These are phyloP conservation scores for Lutjanus campechanus DNA, from an alignment of 2,797 vertebrate species.

Conservation along the genomic window DNA sequence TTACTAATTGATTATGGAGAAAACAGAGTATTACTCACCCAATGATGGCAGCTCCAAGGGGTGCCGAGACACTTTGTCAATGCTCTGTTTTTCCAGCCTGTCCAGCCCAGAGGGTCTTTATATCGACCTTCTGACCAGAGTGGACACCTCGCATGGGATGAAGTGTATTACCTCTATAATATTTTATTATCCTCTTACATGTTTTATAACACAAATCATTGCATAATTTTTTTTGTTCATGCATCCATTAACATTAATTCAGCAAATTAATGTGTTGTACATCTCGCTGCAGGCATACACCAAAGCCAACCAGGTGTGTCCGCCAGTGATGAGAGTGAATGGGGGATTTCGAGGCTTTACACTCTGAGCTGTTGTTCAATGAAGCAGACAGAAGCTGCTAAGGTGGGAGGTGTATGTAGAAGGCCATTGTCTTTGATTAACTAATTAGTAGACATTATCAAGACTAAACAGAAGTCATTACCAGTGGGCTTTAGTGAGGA, in stretches of 20 bases:
- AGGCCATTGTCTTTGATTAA: conserved; percentile 87
- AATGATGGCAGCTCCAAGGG: conserved; percentile 76
- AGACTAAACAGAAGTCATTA: conserved; percentile 89
- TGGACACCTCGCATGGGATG: conserved; percentile 35
- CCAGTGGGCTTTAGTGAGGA: conserved; percentile 73
- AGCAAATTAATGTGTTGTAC: conserved; percentile 69
- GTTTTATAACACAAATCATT: conserved; percentile 56
- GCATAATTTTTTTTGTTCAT: conserved; percentile 40
- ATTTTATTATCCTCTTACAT: conserved; percentile 67
- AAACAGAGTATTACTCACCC: conserved; percentile 87
- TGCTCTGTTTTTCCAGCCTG: conserved; percentile 71
- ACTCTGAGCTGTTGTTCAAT: conserved; percentile 72
- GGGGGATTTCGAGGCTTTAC: conserved; percentile 68
- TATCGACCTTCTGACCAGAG: conserved; percentile 62
- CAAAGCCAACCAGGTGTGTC: conserved; percentile 78
- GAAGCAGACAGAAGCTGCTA: conserved; percentile 76
- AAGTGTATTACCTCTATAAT: conserved; percentile 45
- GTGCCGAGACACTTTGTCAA: conserved; percentile 82
- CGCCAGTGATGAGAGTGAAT: conserved; percentile 57
- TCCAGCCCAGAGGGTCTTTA: conserved; percentile 63
- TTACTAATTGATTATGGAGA: conserved; percentile 87
- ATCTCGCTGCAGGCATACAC: conserved; percentile 72
- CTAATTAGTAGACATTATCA: conserved; percentile 89
- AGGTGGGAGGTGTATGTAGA: conserved; percentile 77
- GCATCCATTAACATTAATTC: conserved; percentile 68